Evolutionary conservation across 2,888 invertebrate genomes (phyloP).

Genomic region (Volucella zonaria): DNA sequence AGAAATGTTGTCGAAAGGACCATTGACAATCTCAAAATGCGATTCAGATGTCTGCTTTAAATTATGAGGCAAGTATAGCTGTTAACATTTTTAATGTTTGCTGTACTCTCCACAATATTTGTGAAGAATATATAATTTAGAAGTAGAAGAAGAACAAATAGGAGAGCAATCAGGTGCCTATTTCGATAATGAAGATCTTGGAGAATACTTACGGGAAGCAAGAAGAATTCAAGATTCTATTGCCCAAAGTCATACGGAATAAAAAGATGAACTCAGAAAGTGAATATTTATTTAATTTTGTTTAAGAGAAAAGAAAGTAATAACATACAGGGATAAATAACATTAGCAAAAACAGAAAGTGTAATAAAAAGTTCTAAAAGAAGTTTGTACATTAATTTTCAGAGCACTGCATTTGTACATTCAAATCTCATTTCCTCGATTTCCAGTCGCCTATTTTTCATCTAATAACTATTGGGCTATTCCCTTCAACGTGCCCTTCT

Average conservation of each 20-base stretch:
- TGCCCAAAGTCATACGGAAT: background rate
- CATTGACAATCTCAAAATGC: constrained; percentile 11
- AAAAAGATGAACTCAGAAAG: background rate
- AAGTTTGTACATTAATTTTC: too few species aligned
- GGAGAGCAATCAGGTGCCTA: too few species aligned
- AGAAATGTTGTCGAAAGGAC: background rate
- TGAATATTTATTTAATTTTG: too few species aligned
- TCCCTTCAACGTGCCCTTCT: constrained; percentile 2
- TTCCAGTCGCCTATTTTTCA: background rate
- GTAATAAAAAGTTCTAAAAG: too few species aligned
- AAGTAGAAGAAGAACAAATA: background rate
- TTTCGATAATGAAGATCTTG: too few species aligned
- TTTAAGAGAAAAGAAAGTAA: too few species aligned
- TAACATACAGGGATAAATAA: too few species aligned
- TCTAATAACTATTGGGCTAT: constrained; percentile 3
- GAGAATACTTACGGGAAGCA: background rate
- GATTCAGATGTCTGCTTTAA: background rate
- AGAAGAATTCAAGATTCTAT: background rate
- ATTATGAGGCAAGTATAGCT: too few species aligned
- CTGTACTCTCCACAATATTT: constrained; percentile 3
- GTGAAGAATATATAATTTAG: background rate
- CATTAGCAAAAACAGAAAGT: too few species aligned
- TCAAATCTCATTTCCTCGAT: background rate
- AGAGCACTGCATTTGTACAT: background rate
- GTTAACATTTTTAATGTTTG: too few species aligned